Base-by-base conservation (phyloP, 2,113 vertebrate genomes). In the Pavo muticus region DNA sequence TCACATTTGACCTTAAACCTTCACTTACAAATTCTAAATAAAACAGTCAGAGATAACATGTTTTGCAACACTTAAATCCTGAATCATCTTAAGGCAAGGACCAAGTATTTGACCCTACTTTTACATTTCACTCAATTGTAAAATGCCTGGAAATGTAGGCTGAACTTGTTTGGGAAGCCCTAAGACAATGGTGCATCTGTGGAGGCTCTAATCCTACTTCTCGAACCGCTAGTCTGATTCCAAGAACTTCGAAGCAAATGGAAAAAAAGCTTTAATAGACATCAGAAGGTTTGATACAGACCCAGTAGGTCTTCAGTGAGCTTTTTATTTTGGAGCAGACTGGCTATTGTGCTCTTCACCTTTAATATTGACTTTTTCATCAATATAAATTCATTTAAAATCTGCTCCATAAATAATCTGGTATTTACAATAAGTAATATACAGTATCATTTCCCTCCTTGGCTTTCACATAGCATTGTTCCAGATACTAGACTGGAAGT, bases 401-500 rank as follows among this genome's bases (percentile, higher is more conserved):
- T 73, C 40, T 93, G 27, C 11, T 84, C 63, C 77, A 87, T 91
- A 94, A 94, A 93, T 88, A 93, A 88, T 59, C 57, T 75, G 63
- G 44, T 95, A 91, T 95, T 96, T 93, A 91, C 70, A 89, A 57
- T 61, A 82, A 82, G 63, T 65, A 87, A 81, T 82, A 37, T 45
- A 84, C 57, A 84, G 37, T 72, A 90, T 93, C 40, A 54, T 83
- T 94, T 94, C 18, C 67, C 59, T 89, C 50, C 37, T 86, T 93
- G 80, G 93, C 78, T 95, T 87, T 67, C 64, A 74, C 44, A 16
- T 35, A 93, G 21, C 32, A 74, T 95, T 84, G 91, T 93, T 96
- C 75, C 77, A 94, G 69, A 75, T 54, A 86, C 54, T 93, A 48
- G 8, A 94, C 81, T 94, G 93, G 81, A 95, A 96, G 93, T 95